phyloP scores from a whole-genome alignment of 2,797 vertebrate species.

The Pseudochromis fuscus region DNA sequence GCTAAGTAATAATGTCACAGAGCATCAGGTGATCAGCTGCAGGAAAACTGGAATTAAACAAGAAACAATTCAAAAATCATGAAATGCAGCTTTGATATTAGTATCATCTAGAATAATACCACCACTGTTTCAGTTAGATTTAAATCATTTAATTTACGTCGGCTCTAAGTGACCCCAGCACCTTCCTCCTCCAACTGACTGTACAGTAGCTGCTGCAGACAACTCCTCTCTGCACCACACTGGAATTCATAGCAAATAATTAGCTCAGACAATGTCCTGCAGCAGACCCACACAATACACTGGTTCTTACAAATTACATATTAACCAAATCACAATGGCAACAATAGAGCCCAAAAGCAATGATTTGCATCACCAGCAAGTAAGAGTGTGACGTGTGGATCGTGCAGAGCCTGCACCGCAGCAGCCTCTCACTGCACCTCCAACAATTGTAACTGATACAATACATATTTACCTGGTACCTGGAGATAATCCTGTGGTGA shows the following conservation, averaged over 20 bases:
- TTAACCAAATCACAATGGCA: slow-evolving; percentile 74
- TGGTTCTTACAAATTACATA: slow-evolving; percentile 67
- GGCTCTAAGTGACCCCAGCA: background rate
- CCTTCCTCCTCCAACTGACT: background rate
- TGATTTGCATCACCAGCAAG: slow-evolving; percentile 43
- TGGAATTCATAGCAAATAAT: slow-evolving; percentile 78
- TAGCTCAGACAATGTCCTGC: slow-evolving; percentile 27
- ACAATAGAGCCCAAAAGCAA: slow-evolving; percentile 48
- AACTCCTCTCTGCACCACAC: slow-evolving; percentile 22
- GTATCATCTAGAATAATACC: background rate
- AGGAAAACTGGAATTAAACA: too few relatives aligned
- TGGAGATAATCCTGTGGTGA: slow-evolving; percentile 10
- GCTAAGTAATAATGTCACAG: too few relatives aligned
- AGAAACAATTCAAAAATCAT: background rate
- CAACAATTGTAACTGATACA: slow-evolving; percentile 3
- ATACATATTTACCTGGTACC: slow-evolving; percentile 45
- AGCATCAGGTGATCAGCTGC: too few relatives aligned
- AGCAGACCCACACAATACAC: slow-evolving; percentile 35
- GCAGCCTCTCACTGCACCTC: background rate
- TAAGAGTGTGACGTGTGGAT: background rate
- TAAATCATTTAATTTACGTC: background rate
- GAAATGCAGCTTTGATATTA: background rate
- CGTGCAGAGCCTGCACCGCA: slow-evolving; percentile 8
- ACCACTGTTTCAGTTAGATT: background rate
- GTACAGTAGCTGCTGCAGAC: slow-evolving; percentile 9